Conservation (phyloP, 2,797 vertebrate genomes). For the Salmo trutta region DNA sequence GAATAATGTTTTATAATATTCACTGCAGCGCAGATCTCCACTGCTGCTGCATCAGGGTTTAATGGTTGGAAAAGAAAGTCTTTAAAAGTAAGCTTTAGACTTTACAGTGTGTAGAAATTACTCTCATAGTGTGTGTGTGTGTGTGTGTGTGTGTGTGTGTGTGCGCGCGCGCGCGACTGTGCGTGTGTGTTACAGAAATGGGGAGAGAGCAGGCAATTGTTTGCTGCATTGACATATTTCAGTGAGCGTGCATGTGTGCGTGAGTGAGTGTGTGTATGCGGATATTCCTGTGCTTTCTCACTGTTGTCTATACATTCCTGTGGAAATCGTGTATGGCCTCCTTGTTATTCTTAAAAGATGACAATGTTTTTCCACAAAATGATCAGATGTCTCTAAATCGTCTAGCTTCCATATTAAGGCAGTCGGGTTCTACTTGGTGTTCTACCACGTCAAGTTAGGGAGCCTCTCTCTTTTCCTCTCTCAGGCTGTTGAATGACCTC, state of each 20-base stretch:
- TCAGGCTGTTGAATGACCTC: not conserved
- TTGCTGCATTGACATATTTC: constrained; percentile 63
- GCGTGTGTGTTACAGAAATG: not conserved
- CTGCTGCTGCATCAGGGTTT: constrained; percentile 7
- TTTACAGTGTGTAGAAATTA: not conserved
- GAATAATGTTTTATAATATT: no score
- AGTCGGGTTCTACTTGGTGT: not conserved
- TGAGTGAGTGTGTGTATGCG: no score
- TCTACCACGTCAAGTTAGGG: not conserved
- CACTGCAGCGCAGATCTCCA: constrained; percentile 3
- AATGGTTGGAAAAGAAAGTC: constrained; percentile 31
- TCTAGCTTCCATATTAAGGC: not conserved
- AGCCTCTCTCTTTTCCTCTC: not conserved
- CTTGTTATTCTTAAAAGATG: not conserved
- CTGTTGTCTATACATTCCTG: no score
- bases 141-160: not conserved
- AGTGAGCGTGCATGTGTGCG: constrained; percentile 11
- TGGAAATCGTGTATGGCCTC: no score
- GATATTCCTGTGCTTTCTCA: not conserved
- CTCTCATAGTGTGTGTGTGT: not conserved
- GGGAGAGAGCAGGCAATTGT: constrained; percentile 44
- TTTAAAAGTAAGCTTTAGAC: constrained; percentile 9
- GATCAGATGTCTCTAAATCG: not conserved
- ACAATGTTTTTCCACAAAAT: not conserved
- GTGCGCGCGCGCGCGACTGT: not conserved